Evolutionary conservation across 2,888 invertebrate species (phyloP), one percentile per base, ranked within the genome.

Genomic region (Resseliella maxima): DNA sequence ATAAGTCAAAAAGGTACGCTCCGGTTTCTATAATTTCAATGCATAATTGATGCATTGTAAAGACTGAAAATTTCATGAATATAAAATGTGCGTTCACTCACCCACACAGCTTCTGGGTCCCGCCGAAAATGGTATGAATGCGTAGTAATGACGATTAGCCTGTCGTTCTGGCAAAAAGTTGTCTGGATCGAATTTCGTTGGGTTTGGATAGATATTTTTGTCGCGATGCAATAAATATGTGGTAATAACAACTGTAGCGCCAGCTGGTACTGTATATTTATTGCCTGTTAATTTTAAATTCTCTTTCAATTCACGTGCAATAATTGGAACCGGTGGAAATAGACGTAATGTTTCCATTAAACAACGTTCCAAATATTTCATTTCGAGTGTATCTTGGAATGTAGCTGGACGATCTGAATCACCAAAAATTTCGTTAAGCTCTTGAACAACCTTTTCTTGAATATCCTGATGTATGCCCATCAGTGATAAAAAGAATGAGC

Each of bases 341-440:
- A 96, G 92, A 88, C 96, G 93, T 35, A 96, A 91, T 3, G 96
- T 95, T 90, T 96, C 96, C 94, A 96, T 94, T 85, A 96, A 92
- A 87, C 96, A 95, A 87, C 96, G 92, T 90, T 96, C 96, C 88
- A 96, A 91, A 89, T 95, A 96, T 90, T 96, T 96, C 95, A 96
- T 96, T 90, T 96, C 95, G n/a, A 96, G 90, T 0, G 96, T 96
- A 88, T 96, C 96, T 89, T 95, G 94, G 92, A 95, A 96, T 18
- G 95, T 96, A 85, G 94, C 94, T 2, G 94, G 94, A 31, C 96
- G 93, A 89, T 95, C 94, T 0, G 95, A 94, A 88, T 94, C 94
- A 54, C 95, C 94, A 89, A 96, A 96, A 88, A 96, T 95, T 86
- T 93, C 92, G 88, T 95, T 93, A 54, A 96, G 89, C 90, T 96